phyloP scores from a whole-genome alignment of 2,113 vertebrate genomes.

The Danionella cerebrum region DNA sequence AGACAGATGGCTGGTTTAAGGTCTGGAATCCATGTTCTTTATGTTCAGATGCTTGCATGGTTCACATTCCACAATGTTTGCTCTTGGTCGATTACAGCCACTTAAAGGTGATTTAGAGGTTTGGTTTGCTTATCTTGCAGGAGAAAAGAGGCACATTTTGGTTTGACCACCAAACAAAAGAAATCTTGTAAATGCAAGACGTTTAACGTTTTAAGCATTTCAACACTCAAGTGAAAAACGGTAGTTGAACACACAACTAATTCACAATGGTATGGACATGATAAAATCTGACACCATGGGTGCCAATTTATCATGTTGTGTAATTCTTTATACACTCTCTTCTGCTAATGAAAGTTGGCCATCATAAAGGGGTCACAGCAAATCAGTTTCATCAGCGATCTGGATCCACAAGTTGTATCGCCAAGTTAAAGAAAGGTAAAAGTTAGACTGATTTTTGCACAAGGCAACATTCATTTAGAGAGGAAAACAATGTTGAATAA shows the following conservation, averaged over 20 bases:
- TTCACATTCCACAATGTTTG: conserved; percentile 39
- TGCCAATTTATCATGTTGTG: not conserved
- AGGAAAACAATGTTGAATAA: not conserved
- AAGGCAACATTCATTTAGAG: too few relatives aligned
- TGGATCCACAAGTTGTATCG: conserved; percentile 8
- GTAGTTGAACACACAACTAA: too few relatives aligned
- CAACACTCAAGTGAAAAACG: too few relatives aligned
- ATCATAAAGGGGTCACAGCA: conserved; percentile 25
- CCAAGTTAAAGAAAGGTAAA: not conserved
- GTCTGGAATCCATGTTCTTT: conserved; percentile 29
- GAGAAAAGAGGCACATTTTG: not conserved
- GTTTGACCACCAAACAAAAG: not conserved
- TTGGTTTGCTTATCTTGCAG: conserved; percentile 45
- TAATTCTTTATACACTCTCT: conserved; percentile 11
- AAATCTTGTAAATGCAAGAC: too few relatives aligned
- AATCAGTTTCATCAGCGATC: conserved; percentile 17
- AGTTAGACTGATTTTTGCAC: too few relatives aligned
- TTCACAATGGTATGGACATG: too few relatives aligned
- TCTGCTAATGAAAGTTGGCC: conserved; percentile 21
- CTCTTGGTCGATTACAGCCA: conserved; percentile 45
- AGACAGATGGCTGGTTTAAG: conserved; percentile 46
- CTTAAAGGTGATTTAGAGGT: conserved; percentile 42
- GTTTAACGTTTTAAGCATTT: not conserved
- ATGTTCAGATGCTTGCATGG: conserved; percentile 16
- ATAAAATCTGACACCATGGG: not conserved